A percentile compares a stretch with the other conserved stretches of the same genome.
These are phyloP conservation scores for Athalia rosae DNA, from an alignment of 2,888 invertebrate species.

Conservation along the genomic window DNA sequence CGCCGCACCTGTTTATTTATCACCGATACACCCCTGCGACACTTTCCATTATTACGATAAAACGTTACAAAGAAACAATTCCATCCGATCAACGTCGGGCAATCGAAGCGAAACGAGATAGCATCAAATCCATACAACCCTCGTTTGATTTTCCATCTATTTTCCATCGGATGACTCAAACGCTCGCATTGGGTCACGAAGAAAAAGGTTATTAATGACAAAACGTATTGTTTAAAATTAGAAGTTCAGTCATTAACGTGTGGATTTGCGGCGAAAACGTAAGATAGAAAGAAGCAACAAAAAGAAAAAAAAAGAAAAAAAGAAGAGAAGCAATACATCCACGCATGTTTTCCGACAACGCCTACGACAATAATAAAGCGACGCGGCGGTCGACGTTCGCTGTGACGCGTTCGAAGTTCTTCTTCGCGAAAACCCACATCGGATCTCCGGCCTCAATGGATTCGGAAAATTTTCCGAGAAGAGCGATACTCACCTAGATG, in stretches of 20 bases:
- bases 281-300: neutral
- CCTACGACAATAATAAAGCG: neutral
- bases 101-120: too few relatives aligned
- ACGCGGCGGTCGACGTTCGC: constrained; percentile 31
- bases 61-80: too few relatives aligned
- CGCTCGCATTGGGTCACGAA: neutral
- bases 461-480: neutral
- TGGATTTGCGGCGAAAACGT: too few relatives aligned
- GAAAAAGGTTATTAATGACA: neutral
- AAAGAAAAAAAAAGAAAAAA: neutral
- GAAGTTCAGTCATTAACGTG: constrained; percentile 24
- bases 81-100: too few relatives aligned
- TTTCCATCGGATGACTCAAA: neutral
- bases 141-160: too few relatives aligned
- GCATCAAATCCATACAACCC: too few relatives aligned
- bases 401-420: neutral
- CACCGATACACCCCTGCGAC: neutral
- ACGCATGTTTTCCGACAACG: constrained; percentile 8
- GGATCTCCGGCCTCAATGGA: constrained; percentile 18
- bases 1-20: constrained; percentile 21
- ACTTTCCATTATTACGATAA: neutral
- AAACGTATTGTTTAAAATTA: constrained; percentile 11
- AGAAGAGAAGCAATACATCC: constrained; percentile 6
- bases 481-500: neutral
- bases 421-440: constrained; percentile 17